phyloP scores from a whole-genome alignment of 2,797 vertebrate species.

The Eleutherodactylus coqui region DNA sequence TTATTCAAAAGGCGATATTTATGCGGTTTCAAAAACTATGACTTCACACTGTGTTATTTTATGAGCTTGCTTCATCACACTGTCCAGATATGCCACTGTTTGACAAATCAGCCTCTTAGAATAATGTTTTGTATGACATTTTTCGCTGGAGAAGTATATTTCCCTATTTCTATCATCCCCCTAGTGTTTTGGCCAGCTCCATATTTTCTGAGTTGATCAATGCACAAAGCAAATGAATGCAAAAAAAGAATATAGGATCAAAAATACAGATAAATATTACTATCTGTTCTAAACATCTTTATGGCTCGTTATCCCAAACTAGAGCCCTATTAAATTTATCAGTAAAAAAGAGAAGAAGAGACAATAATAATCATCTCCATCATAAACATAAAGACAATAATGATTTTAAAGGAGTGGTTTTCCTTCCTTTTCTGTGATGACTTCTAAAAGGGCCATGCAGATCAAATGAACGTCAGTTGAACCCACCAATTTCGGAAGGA shows the following conservation, averaged over 20 bases:
- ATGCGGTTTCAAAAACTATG: constrained; percentile 3
- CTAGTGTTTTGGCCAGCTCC: background rate
- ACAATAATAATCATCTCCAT: too few relatives aligned
- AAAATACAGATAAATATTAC: background rate
- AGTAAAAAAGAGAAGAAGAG: background rate
- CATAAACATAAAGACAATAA: too few relatives aligned
- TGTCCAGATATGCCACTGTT: constrained; percentile 15
- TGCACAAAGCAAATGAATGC: background rate
- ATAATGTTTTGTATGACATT: constrained; percentile 17
- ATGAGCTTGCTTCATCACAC: constrained; percentile 21
- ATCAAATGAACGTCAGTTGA: too few relatives aligned
- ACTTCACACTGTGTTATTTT: constrained; percentile 27
- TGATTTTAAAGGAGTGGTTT: too few relatives aligned
- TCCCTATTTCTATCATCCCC: background rate
- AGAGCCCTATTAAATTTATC: background rate
- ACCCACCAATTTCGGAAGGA: too few relatives aligned
- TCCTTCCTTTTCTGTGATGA: too few relatives aligned
- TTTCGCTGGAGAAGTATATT: background rate
- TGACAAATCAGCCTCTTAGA: constrained; percentile 27
- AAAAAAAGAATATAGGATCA: background rate
- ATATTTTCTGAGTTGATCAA: background rate
- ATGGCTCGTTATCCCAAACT: background rate
- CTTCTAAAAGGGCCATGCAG: too few relatives aligned
- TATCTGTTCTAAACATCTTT: background rate
- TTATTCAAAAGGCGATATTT: constrained; percentile 38